A percentile compares a stretch with the other conserved stretches of the same genome.
phyloP scores from a whole-genome alignment of 2,113 vertebrate species.

The Butorides virescens region DNA sequence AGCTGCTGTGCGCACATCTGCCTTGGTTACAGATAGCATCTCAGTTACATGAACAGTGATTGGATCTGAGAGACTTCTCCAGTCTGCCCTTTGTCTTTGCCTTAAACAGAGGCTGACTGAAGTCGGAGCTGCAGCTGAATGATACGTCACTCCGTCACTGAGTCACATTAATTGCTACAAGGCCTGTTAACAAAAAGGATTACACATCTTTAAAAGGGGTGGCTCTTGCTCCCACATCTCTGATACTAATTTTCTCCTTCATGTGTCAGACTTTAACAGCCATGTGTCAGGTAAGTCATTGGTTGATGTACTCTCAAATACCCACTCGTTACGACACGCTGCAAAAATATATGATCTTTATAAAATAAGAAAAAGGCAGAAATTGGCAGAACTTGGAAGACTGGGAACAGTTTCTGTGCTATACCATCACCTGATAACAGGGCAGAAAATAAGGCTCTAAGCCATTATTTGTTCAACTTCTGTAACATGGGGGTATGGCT shows the following conservation, averaged over 20 bases:
- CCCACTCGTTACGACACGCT: background rate
- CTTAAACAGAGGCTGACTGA: background rate
- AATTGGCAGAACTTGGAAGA: background rate
- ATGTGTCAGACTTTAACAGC: background rate
- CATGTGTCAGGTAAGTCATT: background rate
- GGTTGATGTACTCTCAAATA: background rate
- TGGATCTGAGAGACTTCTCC: background rate
- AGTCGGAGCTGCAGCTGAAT: background rate
- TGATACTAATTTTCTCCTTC: background rate
- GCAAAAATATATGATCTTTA: background rate
- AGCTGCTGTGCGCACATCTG: background rate
- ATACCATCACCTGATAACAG: background rate
- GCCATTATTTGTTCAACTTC: background rate
- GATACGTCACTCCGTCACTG: background rate
- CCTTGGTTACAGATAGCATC: background rate
- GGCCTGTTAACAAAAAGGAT: background rate
- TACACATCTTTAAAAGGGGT: background rate
- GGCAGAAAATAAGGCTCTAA: background rate
- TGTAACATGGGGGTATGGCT: background rate
- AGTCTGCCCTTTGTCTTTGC: background rate
- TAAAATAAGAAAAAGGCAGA: background rate
- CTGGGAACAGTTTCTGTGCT: background rate
- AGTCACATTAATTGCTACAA: background rate
- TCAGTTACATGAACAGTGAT: background rate
- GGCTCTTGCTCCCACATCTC: background rate